These are phyloP conservation scores for Diadegma fenestrale DNA, from an alignment of 2,888 invertebrate genomes.

Conservation along the genomic window DNA sequence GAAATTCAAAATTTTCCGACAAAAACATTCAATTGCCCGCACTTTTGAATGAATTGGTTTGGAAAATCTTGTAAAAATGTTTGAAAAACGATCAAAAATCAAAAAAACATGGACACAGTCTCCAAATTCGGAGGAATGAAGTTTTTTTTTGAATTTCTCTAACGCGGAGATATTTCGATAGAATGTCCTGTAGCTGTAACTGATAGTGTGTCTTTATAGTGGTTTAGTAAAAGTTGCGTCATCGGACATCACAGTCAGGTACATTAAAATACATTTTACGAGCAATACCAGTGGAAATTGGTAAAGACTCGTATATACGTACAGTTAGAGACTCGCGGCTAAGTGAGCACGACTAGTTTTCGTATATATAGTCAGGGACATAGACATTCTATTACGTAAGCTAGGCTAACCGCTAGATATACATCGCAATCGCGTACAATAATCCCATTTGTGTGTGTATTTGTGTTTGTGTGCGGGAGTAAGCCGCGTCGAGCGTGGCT, in stretches of 20 bases:
- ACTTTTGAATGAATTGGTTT: too few species aligned
- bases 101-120: neutral
- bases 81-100: neutral
- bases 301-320: neutral
- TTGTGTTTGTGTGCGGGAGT: conserved; percentile 38
- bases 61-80: too few species aligned
- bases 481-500: conserved; percentile 60
- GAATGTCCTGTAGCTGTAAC: conserved; percentile 42
- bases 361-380: conserved; percentile 19
- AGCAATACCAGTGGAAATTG: conserved; percentile 12
- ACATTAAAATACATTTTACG: conserved; percentile 51
- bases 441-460: conserved; percentile 19
- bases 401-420: conserved; percentile 46
- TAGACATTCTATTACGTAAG: conserved; percentile 62
- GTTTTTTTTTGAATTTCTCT: neutral
- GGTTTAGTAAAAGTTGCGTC: conserved; percentile 60
- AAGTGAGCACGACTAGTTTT: conserved; percentile 48
- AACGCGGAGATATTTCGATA: neutral
- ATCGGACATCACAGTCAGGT: conserved; percentile 51
- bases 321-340: conserved; percentile 35
- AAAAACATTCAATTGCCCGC: too few species aligned
- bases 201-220: conserved; percentile 54
- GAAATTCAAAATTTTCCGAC: too few species aligned
- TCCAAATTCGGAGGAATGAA: neutral
- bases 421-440: conserved; percentile 45